These are phyloP conservation scores for Triplophysa bombifrons DNA, from an alignment of 2,797 vertebrate genomes.

Conservation along the genomic window DNA sequence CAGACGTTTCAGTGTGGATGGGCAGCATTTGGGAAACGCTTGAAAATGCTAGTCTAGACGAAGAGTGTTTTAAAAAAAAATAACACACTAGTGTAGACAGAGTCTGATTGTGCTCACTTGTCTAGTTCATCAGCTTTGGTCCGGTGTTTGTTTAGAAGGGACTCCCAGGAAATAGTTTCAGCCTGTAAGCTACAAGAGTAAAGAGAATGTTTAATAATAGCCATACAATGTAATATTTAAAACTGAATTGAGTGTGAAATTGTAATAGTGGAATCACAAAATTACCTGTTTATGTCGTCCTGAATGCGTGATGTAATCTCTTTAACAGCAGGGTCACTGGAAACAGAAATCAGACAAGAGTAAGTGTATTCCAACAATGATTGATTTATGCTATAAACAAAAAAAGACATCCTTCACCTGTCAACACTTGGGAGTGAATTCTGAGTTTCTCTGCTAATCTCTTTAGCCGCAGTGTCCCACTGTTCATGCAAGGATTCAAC, in stretches of 20 bases:
- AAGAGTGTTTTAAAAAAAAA: too few relatives aligned
- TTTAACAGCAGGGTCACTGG: slow-evolving; percentile 63
- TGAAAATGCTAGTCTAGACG: too few relatives aligned
- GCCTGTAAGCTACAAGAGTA: slow-evolving; percentile 71
- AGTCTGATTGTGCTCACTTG: slow-evolving; percentile 63
- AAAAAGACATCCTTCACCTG: slow-evolving; percentile 61
- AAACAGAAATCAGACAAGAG: slow-evolving; percentile 18
- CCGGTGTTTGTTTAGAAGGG: slow-evolving; percentile 74
- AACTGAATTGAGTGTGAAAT: not conserved
- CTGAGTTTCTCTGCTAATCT: slow-evolving; percentile 54
- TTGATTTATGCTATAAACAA: not conserved
- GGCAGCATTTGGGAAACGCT: too few relatives aligned
- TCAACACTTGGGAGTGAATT: slow-evolving; percentile 41
- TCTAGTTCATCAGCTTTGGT: slow-evolving; percentile 72
- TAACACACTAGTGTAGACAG: too few relatives aligned
- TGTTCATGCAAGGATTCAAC: slow-evolving; percentile 70
- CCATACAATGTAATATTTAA: not conserved
- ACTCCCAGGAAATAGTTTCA: slow-evolving; percentile 77
- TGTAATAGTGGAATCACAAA: not conserved
- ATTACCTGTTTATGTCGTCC: slow-evolving; percentile 70
- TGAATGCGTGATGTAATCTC: slow-evolving; percentile 62
- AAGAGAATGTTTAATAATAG: not conserved
- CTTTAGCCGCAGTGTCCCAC: slow-evolving; percentile 64
- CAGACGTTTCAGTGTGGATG: too few relatives aligned
- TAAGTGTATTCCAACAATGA: not conserved